These are phyloP conservation scores for Armadillidium nasatum DNA, from an alignment of 1,140 invertebrate species.

Conservation along the genomic window DNA sequence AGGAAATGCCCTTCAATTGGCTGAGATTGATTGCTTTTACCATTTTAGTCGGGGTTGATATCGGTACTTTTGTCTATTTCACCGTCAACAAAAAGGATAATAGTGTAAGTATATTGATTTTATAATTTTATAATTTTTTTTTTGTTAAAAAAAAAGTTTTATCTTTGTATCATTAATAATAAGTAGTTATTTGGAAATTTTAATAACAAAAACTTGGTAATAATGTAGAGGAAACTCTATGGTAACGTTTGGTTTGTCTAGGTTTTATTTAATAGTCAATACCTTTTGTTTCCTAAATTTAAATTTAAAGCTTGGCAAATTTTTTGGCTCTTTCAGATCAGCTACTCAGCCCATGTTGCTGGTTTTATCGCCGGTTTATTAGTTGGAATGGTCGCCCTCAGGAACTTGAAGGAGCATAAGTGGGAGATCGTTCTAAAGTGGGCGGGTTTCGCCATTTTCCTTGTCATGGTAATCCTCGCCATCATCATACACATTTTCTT, in stretches of 20 bases:
- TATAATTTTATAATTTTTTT: no score
- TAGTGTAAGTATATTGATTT: background rate
- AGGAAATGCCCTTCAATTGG: conserved; percentile 82
- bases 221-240: no score
- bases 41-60: conserved; percentile 56
- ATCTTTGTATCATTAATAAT: no score
- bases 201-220: no score
- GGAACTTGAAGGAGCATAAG: conserved; percentile 75
- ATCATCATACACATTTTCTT: conserved; percentile 43
- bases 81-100: background rate
- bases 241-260: no score
- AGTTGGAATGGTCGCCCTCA: conserved; percentile 70
- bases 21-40: conserved; percentile 72
- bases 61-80: background rate
- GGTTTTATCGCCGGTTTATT: conserved; percentile 73
- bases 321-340: conserved; percentile 39
- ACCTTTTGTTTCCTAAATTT: no score
- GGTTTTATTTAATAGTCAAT: no score
- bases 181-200: no score
- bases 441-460: conserved; percentile 69
- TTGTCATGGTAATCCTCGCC: conserved; percentile 60
- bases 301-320: no score
- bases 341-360: conserved; percentile 73
- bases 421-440: conserved; percentile 82
- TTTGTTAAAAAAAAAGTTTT: no score